These are phyloP conservation scores for Crossaster papposus DNA, from an alignment of 53 echinoderm and acorn worm species.

Conservation along the genomic window DNA sequence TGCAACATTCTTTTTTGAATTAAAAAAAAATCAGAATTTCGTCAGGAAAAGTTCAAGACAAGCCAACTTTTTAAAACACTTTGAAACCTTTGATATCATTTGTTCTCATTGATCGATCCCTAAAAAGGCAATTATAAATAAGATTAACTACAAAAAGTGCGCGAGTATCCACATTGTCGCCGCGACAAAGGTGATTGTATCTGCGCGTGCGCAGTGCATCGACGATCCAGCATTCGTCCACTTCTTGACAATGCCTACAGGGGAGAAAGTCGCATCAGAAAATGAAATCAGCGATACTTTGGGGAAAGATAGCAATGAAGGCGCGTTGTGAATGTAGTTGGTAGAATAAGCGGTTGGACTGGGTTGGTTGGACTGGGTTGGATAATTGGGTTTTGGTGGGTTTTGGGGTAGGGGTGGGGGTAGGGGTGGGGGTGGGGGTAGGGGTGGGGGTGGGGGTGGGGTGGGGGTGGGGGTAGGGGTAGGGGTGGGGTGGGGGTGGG, in stretches of 20 bases:
- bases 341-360: background rate
- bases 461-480: no score
- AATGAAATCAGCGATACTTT: background rate
- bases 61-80: no score
- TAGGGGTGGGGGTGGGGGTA: no score
- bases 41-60: no score
- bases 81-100: background rate
- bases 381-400: no score
- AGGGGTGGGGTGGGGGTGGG: no score
- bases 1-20: no score
- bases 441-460: no score
- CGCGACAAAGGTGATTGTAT: background rate
- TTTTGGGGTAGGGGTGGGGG: no score
- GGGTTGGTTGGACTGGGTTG: background rate
- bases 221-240: conserved; percentile 24
- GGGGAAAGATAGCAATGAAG: background rate
- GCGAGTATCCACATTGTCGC: background rate
- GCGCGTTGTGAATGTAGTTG: no score
- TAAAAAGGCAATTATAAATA: background rate
- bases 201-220: background rate
- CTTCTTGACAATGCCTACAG: background rate
- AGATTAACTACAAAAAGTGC: background rate
- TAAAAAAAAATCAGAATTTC: no score
- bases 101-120: background rate
- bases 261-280: background rate